A percentile compares a stretch with the other conserved stretches of the same genome.
These are phyloP conservation scores for Notoglanidium macrostoma DNA, from an alignment of 2,797 vertebrate species.

Conservation along the genomic window DNA sequence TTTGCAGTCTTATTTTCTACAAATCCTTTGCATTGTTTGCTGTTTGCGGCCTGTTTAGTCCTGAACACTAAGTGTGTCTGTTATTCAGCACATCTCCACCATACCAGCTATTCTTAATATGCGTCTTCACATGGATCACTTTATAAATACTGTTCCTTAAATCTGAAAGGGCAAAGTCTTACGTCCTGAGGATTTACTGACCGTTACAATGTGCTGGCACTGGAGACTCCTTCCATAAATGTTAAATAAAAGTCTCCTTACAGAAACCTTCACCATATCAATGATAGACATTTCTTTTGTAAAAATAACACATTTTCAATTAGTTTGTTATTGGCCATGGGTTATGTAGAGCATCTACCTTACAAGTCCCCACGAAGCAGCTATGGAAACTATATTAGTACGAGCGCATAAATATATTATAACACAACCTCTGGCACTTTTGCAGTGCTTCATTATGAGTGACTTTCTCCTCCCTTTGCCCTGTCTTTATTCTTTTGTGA, in stretches of 20 bases:
- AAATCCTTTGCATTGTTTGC: background rate
- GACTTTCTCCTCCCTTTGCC: background rate
- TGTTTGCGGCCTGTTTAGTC: background rate
- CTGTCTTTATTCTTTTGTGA: slow-evolving; percentile 16
- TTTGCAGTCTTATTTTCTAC: background rate
- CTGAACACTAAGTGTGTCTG: background rate
- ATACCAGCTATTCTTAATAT: background rate
- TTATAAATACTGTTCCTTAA: background rate
- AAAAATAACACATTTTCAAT: background rate
- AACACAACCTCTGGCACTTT: background rate
- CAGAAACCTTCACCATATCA: background rate
- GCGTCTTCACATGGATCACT: background rate
- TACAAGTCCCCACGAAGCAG: background rate
- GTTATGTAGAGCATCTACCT: background rate
- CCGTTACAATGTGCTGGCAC: background rate
- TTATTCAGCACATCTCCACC: background rate
- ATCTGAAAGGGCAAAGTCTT: background rate
- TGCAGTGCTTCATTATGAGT: background rate
- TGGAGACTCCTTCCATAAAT: background rate
- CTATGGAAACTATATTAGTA: background rate
- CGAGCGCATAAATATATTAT: background rate
- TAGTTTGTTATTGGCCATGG: background rate
- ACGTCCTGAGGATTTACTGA: background rate
- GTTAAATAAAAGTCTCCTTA: background rate
- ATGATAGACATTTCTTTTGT: background rate